Conservation (phyloP, 2,888 invertebrate genomes). For the Trisateles emortualis region DNA sequence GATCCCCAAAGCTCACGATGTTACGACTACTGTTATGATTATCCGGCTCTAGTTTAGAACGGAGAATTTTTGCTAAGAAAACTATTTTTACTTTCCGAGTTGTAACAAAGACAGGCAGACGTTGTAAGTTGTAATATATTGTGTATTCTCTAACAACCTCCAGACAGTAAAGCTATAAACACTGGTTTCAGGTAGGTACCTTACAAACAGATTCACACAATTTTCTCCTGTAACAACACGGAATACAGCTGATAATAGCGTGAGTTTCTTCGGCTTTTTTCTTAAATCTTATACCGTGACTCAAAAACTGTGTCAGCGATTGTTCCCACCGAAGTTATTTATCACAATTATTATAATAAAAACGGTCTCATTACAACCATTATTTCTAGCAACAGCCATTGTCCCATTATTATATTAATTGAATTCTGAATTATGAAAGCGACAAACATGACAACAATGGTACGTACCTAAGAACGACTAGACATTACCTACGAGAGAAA, state of each 20-base stretch:
- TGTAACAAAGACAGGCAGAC: neutral
- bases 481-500: too few species aligned
- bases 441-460: slow-evolving; percentile 29
- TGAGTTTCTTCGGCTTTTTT: slow-evolving; percentile 6
- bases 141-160: neutral
- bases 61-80: too few species aligned
- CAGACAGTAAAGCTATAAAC: neutral
- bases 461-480: neutral
- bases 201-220: slow-evolving; percentile 6
- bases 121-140: neutral
- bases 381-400: slow-evolving; percentile 34
- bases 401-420: slow-evolving; percentile 39
- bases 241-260: slow-evolving; percentile 16
- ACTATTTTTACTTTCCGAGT: too few species aligned
- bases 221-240: slow-evolving; percentile 21
- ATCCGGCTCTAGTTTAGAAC: too few species aligned
- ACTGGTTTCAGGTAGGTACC: neutral
- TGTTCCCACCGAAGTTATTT: slow-evolving; percentile 42
- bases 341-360: slow-evolving; percentile 36
- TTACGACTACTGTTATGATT: too few species aligned
- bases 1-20: neutral
- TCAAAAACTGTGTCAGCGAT: slow-evolving; percentile 42
- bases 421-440: slow-evolving; percentile 37
- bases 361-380: slow-evolving; percentile 35
- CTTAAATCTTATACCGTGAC: slow-evolving; percentile 34